Evolutionary conservation across 2,888 invertebrate species (phyloP), one percentile per base, ranked within the genome.

Genomic region (Tyria jacobaeae): DNA sequence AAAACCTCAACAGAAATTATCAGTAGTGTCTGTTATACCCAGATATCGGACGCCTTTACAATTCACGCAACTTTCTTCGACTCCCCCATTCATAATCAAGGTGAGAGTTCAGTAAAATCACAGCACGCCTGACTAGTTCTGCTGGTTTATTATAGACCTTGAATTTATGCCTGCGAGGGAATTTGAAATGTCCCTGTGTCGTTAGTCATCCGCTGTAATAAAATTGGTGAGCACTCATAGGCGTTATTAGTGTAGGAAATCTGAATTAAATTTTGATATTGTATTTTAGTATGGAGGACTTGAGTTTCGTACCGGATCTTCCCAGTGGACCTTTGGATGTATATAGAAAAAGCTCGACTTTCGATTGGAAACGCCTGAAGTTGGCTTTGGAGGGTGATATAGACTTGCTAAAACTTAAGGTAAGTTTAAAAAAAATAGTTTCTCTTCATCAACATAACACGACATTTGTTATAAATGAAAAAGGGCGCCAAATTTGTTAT

Each of bases 341-440:
- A 0, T 98, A 97, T 86, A 95, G 99, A 73, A 96, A 96, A 73
- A 95, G 95, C 70, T 96, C 98, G 1, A 96, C 96, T 17, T 98
- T 99, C 81, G 95, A 98, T 84, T 98, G 98, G 98, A 98, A 97
- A 88, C 95, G 95, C 68, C 94, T 99, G 88, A 97, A 96, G 83
- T 83, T 97, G 49, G 95, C 97, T 58, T 92, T 98, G 65, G 97
- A 98, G 85, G 97, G 97, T 70, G 96, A 96, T 80, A 86, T 94
- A 58, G 96, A 97, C 55, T 91, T 95, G 67, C 87, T 98, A 37
- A 95, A 95, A 84, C 95, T 96, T 64, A 97, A 98, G 96, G 99
- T 98, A 87, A 89, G 85, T 56, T 12, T 49, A 9, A 31, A 31
- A 31, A 44, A 6, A 41, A 31, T 14, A 31, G 14, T 17, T 12